Conservation (phyloP, 1,140 invertebrate species). For the Ectropis grisescens region DNA sequence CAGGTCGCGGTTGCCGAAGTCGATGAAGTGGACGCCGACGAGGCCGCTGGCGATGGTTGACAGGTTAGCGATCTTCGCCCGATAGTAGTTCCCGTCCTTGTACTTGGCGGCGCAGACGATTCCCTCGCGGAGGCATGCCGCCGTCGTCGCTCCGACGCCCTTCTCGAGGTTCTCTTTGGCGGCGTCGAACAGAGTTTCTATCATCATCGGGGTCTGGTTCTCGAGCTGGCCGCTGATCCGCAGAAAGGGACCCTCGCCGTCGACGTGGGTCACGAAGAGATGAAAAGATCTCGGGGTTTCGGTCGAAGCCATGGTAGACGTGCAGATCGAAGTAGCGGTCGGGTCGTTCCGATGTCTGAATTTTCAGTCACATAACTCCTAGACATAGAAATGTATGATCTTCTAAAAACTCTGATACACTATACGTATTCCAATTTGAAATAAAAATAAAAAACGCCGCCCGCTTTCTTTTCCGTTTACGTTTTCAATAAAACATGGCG, state of each 20-base stretch:
- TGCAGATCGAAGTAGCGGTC: too few species aligned
- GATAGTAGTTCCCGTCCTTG: constrained; percentile 74
- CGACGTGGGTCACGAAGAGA: constrained; percentile 75
- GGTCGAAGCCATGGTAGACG: constrained; percentile 37
- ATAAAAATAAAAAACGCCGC: constrained; percentile 32
- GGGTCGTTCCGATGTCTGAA: too few species aligned
- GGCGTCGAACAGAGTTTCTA: constrained; percentile 69
- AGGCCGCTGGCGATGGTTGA: constrained; percentile 52
- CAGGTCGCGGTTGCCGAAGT: constrained; percentile 78
- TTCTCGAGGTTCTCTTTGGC: constrained; percentile 61
- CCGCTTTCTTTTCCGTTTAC: constrained; percentile 60
- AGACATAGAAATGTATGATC: constrained; percentile 17
- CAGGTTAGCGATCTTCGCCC: constrained; percentile 71
- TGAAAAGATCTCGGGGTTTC: constrained; percentile 42
- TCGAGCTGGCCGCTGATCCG: constrained; percentile 78
- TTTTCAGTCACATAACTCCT: constrained; percentile 32
- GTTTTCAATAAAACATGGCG: constrained; percentile 57
- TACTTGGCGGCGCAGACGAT: constrained; percentile 76
- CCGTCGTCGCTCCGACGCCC: constrained; percentile 39
- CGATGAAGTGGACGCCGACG: constrained; percentile 76
- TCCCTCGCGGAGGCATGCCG: constrained; percentile 56
- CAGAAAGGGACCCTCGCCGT: constrained; percentile 74
- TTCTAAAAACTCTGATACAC: too few species aligned
- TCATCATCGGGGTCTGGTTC: constrained; percentile 64
- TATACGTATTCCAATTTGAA: constrained; percentile 15